Percentiles rank a stretch among this genome's conserved stretches.
phyloP scores from a whole-genome alignment of 2,113 vertebrate genomes.

The Grammomys surdaster region DNA sequence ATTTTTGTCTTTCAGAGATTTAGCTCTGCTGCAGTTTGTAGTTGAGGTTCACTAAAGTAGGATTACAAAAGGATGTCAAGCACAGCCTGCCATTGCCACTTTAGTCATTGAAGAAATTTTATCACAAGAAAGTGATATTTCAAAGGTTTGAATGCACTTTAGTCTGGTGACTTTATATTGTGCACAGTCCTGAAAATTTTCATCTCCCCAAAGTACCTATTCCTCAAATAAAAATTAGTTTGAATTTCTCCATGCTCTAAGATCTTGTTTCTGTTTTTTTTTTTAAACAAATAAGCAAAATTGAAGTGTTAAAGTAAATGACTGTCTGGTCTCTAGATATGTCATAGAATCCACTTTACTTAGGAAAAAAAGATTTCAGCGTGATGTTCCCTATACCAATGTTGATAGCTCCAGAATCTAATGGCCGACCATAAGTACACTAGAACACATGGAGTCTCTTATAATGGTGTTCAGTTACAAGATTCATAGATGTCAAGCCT shows the following conservation, averaged over 20 bases:
- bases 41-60: constrained; percentile 45
- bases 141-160: constrained; percentile 10
- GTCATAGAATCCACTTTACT: background rate
- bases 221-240: constrained; percentile 44
- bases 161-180: constrained; percentile 28
- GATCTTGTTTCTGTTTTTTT: constrained; percentile 52
- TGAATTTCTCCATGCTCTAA: background rate
- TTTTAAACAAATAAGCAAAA: constrained; percentile 19
- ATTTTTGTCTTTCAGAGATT: constrained; percentile 49
- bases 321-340: background rate
- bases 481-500: constrained; percentile 17
- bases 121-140: constrained; percentile 13
- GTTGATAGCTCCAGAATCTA: background rate
- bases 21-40: constrained; percentile 10
- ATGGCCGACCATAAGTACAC: background rate
- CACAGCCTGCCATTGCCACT: constrained; percentile 36
- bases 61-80: constrained; percentile 8
- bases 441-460: constrained; percentile 29
- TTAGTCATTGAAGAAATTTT: constrained; percentile 54
- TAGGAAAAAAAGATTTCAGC: background rate
- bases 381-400: background rate
- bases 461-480: constrained; percentile 36
- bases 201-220: background rate
- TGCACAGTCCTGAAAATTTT: background rate
- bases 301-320: constrained; percentile 49